Percentiles rank a stretch among this genome's conserved stretches.
Evolutionary conservation across 1,140 invertebrate genomes (phyloP).

Genomic region (Drosophila azteca): DNA sequence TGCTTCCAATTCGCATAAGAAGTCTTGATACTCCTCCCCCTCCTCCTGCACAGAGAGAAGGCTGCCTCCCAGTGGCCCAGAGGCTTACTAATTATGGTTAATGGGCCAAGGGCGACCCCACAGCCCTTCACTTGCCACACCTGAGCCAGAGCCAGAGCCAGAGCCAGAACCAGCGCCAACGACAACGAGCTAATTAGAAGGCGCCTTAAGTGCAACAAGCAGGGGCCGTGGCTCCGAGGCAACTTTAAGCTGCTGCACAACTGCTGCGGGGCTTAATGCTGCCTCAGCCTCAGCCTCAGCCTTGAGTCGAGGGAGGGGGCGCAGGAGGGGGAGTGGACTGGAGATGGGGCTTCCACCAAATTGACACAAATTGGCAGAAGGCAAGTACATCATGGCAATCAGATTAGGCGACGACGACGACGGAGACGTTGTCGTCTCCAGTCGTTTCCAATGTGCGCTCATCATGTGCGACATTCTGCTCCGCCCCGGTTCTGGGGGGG

Average conservation of each 20-base stretch:
- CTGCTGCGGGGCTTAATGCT: background rate
- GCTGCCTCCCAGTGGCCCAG: background rate
- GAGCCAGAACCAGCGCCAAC: background rate
- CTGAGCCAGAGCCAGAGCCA: background rate
- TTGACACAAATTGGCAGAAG: constrained; percentile 72
- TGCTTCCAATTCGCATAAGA: no score
- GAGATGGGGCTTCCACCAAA: constrained; percentile 30
- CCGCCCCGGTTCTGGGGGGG: background rate
- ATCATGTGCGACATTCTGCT: constrained; percentile 53
- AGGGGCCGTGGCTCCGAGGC: constrained; percentile 1
- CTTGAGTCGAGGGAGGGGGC: no score
- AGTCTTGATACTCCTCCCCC: no score
- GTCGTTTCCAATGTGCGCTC: constrained; percentile 22
- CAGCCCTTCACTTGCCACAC: constrained; percentile 12
- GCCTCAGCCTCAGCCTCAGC: background rate
- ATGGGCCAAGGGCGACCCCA: constrained; percentile 33
- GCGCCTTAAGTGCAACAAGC: constrained; percentile 1
- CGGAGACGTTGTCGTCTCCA: background rate
- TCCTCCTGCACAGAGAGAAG: no score
- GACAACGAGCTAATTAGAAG: constrained; percentile 32
- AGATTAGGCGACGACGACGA: constrained; percentile 52
- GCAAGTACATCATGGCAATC: constrained; percentile 66
- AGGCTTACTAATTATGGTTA: constrained; percentile 28
- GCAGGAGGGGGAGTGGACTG: no score
- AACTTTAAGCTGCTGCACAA: constrained; percentile 8